These are phyloP conservation scores for Sebastes matsubarae DNA, from an alignment of 2,797 vertebrate genomes.

Conservation along the genomic window DNA sequence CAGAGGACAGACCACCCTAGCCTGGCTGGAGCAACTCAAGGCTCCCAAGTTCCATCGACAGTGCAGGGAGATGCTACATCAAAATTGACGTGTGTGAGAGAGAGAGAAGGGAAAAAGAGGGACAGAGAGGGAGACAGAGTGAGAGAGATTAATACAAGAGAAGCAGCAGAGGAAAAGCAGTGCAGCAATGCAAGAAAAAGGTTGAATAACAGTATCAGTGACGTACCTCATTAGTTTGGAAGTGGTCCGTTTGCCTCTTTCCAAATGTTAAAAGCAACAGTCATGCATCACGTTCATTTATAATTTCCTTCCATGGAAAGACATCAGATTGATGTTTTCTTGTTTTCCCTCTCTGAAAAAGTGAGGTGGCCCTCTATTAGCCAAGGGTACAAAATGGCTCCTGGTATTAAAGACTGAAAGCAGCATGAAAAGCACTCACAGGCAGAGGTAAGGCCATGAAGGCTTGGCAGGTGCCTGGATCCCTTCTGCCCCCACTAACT, in stretches of 20 bases:
- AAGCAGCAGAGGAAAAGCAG: slow-evolving; percentile 55
- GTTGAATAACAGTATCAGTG: slow-evolving; percentile 56
- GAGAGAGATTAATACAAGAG: slow-evolving; percentile 62
- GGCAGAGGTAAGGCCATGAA: slow-evolving; percentile 85
- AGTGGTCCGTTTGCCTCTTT: slow-evolving; percentile 71
- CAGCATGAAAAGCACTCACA: slow-evolving; percentile 78
- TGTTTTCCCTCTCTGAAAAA: slow-evolving; percentile 74
- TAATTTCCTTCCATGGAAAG: slow-evolving; percentile 63
- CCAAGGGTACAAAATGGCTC: slow-evolving; percentile 88
- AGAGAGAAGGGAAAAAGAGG: slow-evolving; percentile 38
- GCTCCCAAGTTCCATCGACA: slow-evolving; percentile 92
- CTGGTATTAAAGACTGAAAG: slow-evolving; percentile 84
- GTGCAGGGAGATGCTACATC: slow-evolving; percentile 78
- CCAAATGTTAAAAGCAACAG: slow-evolving; percentile 69
- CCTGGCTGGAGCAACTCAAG: slow-evolving; percentile 90
- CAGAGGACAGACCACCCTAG: slow-evolving; percentile 88
- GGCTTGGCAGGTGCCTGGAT: slow-evolving; percentile 88
- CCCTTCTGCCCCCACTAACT: slow-evolving; percentile 82
- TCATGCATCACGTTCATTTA: slow-evolving; percentile 57
- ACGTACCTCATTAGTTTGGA: slow-evolving; percentile 88
- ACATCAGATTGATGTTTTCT: slow-evolving; percentile 54
- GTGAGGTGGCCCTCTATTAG: slow-evolving; percentile 77
- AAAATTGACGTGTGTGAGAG: slow-evolving; percentile 49
- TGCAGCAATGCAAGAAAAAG: slow-evolving; percentile 63
- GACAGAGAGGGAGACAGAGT: slow-evolving; percentile 41